Evolutionary conservation across 2,888 invertebrate species (phyloP).

Genomic region (Cosmia trapezina): DNA sequence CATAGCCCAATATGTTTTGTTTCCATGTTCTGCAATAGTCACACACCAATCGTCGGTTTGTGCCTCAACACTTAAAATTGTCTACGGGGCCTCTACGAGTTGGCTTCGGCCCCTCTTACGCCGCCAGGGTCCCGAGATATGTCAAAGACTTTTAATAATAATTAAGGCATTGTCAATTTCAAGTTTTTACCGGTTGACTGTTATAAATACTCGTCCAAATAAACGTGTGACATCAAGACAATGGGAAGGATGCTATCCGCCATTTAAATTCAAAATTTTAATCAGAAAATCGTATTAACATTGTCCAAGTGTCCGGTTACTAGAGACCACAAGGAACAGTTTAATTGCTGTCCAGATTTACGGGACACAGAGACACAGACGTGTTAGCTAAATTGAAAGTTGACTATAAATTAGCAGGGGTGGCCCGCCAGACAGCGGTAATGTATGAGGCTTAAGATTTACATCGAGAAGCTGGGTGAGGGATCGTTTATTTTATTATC

Average conservation of each 20-base stretch:
- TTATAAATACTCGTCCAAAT: no score
- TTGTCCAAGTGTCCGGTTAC: conserved; percentile 69
- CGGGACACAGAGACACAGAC: conserved; percentile 74
- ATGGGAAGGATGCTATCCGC: conserved; percentile 2
- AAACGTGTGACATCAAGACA: not conserved
- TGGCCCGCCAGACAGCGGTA: conserved; percentile 65
- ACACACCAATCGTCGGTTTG: no score
- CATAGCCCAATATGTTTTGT: no score
- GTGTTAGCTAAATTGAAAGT: conserved; percentile 88
- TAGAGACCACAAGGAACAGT: conserved; percentile 82
- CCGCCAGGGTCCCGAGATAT: no score
- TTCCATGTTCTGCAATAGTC: no score
- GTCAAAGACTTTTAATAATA: no score
- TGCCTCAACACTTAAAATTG: no score
- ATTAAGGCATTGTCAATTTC: no score
- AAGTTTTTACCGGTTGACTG: no score
- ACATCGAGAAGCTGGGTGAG: conserved; percentile 16
- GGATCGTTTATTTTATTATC: conserved; percentile 1
- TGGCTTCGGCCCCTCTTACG: no score
- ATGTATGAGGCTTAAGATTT: conserved; percentile 55
- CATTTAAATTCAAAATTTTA: conserved; percentile 54
- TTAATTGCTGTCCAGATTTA: conserved; percentile 86
- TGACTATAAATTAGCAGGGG: conserved; percentile 84
- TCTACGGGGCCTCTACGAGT: no score
- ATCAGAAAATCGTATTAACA: conserved; percentile 58